Conservation (phyloP, 2,888 invertebrate genomes). For the Escarpia spicata region DNA sequence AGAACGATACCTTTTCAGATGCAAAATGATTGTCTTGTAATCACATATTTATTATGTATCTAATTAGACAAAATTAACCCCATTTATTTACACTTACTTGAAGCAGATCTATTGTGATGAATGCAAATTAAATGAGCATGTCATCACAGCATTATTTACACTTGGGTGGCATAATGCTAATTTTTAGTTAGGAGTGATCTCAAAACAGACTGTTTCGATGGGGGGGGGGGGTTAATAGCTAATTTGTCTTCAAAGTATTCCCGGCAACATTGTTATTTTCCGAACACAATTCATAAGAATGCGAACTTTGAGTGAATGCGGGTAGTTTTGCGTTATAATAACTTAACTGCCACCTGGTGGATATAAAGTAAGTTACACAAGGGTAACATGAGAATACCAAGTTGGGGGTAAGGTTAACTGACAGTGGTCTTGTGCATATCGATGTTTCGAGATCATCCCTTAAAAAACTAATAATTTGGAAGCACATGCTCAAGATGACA, state of each 20-base stretch:
- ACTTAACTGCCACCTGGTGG: neutral
- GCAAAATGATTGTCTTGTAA: neutral
- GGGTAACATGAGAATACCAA: neutral
- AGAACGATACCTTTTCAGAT: neutral
- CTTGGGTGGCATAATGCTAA: neutral
- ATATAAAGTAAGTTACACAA: neutral
- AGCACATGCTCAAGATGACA: neutral
- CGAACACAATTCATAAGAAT: no score
- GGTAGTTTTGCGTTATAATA: neutral
- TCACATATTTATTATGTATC: neutral
- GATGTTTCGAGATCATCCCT: neutral
- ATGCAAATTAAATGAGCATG: neutral
- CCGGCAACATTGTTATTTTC: no score
- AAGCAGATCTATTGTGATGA: neutral
- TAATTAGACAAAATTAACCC: neutral
- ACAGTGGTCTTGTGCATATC: neutral
- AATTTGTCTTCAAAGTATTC: no score
- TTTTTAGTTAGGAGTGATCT: neutral
- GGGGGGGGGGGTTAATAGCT: no score
- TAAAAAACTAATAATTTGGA: neutral
- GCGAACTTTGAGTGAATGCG: no score
- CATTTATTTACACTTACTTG: neutral
- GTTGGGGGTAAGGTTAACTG: neutral
- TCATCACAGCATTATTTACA: neutral
- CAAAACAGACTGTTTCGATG: no score